Percentiles rank a stretch among this genome's conserved stretches.
These are phyloP conservation scores for Labeo catla DNA, from an alignment of 2,113 vertebrate species.

Conservation along the genomic window DNA sequence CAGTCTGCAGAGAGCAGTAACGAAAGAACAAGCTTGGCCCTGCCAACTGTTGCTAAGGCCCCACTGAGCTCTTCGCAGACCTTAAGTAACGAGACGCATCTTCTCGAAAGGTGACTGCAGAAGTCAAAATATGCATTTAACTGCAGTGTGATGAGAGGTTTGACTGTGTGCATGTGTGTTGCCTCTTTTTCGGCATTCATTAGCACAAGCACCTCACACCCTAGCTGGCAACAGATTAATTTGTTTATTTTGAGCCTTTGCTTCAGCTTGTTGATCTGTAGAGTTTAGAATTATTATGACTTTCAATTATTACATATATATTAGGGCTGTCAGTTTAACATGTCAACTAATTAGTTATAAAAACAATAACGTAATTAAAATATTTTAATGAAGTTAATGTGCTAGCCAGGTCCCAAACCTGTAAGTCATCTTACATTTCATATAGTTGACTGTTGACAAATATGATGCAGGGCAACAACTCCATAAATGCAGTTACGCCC, in stretches of 20 bases:
- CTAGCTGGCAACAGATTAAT: background rate
- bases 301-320: background rate
- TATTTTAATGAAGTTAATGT: too few relatives aligned
- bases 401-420: too few relatives aligned
- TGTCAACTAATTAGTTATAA: too few relatives aligned
- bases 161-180: background rate
- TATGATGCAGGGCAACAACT: too few relatives aligned
- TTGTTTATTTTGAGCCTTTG: background rate
- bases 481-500: too few relatives aligned
- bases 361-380: too few relatives aligned
- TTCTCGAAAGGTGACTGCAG: background rate
- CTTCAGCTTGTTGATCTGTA: background rate
- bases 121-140: slow-evolving; percentile 37
- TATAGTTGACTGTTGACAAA: too few relatives aligned
- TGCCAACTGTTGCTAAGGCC: slow-evolving; percentile 54
- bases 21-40: slow-evolving; percentile 6
- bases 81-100: background rate
- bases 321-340: too few relatives aligned
- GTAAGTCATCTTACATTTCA: too few relatives aligned
- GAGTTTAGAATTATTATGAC: background rate
- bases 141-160: background rate
- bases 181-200: background rate
- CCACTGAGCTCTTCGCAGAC: background rate
- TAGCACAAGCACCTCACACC: background rate
- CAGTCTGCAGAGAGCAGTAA: slow-evolving; percentile 23